Evolutionary conservation across 2,888 invertebrate species (phyloP), one percentile per base, ranked within the genome.

Genomic region (Laspeyria flexula): DNA sequence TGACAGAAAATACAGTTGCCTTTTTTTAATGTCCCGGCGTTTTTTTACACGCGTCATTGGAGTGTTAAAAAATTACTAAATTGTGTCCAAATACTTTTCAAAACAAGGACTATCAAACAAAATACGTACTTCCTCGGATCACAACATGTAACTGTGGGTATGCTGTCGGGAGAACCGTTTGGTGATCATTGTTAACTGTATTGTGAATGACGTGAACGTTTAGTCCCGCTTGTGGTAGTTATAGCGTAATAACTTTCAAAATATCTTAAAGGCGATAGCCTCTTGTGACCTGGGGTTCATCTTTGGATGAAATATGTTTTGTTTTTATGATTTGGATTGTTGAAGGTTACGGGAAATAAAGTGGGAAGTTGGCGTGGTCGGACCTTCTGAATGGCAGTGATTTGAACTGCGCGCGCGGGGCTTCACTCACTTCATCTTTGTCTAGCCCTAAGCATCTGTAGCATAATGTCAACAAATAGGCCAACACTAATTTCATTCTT

Each of bases 191-290:
- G 34, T 29, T 12, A 10, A 45, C 10, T 51, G 40, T 42, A 52
- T 52, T 52, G 30, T 45, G 37, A 45, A 52, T 52, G 51, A 52
- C 51, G 51, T 52, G 45, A 46, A 37, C 42, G 25, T 25, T 41
- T 35, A 44, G 27, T 42, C 51, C 42, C 38, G 45, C 51, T 52
- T 42, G 51, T 42, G 45, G 42, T 52, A 45, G 45, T 37, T 35
- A 41, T 50, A 50, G 39, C 44, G 50, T 50, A 51, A 51, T 51
- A 44, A 45, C 25, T 40, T 52, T 42, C 45, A 42, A 52, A 45
- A 52, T 42, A 52, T 35, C 44, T 41, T 42, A 38, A 37, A 46
- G 51, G 42, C 51, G 33, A 42, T 52, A 52, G 46, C 51, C 51
- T 45, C 51, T 12, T 10, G 12, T 52, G 51, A 52, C 51, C 51